Evolutionary conservation across 2,113 vertebrate species (phyloP).

Genomic region (Narcine bancroftii): DNA sequence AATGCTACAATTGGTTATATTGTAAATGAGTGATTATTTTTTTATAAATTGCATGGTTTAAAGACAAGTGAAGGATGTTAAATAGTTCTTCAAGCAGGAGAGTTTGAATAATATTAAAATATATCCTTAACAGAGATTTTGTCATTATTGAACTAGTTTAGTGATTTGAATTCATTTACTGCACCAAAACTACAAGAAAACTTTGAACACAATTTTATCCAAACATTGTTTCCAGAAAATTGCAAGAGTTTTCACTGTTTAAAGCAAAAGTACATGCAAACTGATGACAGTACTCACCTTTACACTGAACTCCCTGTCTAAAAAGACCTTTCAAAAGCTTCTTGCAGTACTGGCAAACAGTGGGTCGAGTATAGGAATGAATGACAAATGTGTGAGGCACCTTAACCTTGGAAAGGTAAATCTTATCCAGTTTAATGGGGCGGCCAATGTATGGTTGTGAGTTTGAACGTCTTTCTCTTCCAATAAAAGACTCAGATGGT

Average conservation of each 20-base stretch:
- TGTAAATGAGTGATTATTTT: not conserved
- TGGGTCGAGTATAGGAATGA: constrained; percentile 92
- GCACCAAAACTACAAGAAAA: not conserved
- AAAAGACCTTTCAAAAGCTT: constrained; percentile 80
- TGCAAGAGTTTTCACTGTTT: not conserved
- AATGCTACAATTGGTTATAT: not conserved
- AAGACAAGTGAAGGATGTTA: not conserved
- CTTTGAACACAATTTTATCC: not conserved
- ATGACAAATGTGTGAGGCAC: constrained; percentile 94
- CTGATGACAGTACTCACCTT: constrained; percentile 53
- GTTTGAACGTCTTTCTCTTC: constrained; percentile 81
- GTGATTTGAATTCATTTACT: not conserved
- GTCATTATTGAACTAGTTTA: not conserved
- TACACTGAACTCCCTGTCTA: constrained; percentile 70
- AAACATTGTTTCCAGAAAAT: not conserved
- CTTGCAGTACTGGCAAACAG: constrained; percentile 94
- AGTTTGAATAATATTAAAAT: not conserved
- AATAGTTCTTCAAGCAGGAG: not conserved
- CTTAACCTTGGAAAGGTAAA: constrained; percentile 88
- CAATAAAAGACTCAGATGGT: constrained; percentile 70
- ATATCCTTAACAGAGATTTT: not conserved
- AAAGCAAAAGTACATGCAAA: constrained; percentile 12
- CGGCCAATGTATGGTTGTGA: constrained; percentile 85
- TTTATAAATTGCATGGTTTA: not conserved
- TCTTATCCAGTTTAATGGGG: constrained; percentile 90